These are phyloP conservation scores for Pedicia rivosa DNA, from an alignment of 2,888 invertebrate species.

Conservation along the genomic window DNA sequence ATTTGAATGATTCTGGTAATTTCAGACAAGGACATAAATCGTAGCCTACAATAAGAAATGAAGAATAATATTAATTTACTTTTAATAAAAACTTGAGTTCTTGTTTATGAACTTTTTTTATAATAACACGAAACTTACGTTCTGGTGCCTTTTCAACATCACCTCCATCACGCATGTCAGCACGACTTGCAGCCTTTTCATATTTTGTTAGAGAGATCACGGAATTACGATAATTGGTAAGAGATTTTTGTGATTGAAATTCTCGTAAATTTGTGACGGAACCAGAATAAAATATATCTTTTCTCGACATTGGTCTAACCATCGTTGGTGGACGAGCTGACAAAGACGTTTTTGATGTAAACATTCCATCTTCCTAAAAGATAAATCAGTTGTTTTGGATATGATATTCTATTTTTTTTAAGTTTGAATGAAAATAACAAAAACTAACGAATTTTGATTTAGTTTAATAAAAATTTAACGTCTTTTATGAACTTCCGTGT, in stretches of 20 bases:
- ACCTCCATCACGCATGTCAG: conserved; percentile 39
- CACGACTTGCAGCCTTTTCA: conserved; percentile 39
- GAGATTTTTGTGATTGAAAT: conserved; percentile 81
- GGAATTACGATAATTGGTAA: conserved; percentile 80
- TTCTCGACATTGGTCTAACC: conserved; percentile 80
- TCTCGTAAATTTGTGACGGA: conserved; percentile 87
- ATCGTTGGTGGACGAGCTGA: conserved; percentile 38
- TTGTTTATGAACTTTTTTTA: neutral
- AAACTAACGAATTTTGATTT: too few species aligned
- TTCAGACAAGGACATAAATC: conserved; percentile 66
- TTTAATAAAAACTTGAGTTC: too few species aligned
- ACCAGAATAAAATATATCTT: conserved; percentile 96
- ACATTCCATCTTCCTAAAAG: conserved; percentile 44
- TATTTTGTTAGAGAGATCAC: conserved; percentile 72
- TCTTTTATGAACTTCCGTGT: too few species aligned
- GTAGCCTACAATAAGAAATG: conserved; percentile 39
- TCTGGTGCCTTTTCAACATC: conserved; percentile 36
- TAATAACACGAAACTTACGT: conserved; percentile 32
- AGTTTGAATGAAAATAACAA: too few species aligned
- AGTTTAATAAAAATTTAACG: too few species aligned
- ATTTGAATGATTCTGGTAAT: conserved; percentile 65
- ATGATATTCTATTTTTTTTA: too few species aligned
- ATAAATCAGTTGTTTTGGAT: too few species aligned
- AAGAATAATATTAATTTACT: conserved; percentile 9
- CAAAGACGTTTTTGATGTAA: conserved; percentile 49